Evolutionary conservation across 2,888 invertebrate genomes (phyloP).

Genomic region (Acleris literana): DNA sequence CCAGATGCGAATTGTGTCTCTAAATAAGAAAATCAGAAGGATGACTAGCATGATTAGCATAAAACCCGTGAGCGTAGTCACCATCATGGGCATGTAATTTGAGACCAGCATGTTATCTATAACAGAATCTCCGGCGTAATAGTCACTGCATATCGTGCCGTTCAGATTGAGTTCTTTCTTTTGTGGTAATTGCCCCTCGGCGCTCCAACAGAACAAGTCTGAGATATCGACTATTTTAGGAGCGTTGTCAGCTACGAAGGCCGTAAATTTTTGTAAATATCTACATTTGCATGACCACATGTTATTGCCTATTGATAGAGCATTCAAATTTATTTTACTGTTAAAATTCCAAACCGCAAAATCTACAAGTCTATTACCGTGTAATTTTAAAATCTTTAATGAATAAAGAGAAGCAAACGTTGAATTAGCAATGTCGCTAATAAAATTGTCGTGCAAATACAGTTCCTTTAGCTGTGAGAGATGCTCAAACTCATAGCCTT

Average conservation of each 20-base stretch:
- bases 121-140: conserved; percentile 91
- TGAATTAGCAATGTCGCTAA: conserved; percentile 89
- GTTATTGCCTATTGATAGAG: conserved; percentile 91
- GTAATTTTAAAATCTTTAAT: conserved; percentile 90
- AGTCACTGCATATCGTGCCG: conserved; percentile 93
- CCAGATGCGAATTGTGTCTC: conserved; percentile 94
- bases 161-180: conserved; percentile 91
- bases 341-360: conserved; percentile 90
- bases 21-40: conserved; percentile 92
- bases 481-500: conserved; percentile 93
- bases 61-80: conserved; percentile 89
- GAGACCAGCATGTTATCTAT: conserved; percentile 91
- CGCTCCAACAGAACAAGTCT: conserved; percentile 91
- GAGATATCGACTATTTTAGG: conserved; percentile 89
- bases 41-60: conserved; percentile 90
- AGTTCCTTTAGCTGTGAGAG: conserved; percentile 91
- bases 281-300: conserved; percentile 96
- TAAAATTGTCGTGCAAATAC: conserved; percentile 93
- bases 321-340: conserved; percentile 86
- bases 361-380: conserved; percentile 91
- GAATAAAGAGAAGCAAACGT: conserved; percentile 90
- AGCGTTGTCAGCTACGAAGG: conserved; percentile 91
- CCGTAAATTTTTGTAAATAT: conserved; percentile 91
- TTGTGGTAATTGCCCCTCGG: conserved; percentile 86
- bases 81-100: conserved; percentile 92